Evolutionary conservation across 2,797 vertebrate species (phyloP).

Genomic region (Etheostoma perlongum): DNA sequence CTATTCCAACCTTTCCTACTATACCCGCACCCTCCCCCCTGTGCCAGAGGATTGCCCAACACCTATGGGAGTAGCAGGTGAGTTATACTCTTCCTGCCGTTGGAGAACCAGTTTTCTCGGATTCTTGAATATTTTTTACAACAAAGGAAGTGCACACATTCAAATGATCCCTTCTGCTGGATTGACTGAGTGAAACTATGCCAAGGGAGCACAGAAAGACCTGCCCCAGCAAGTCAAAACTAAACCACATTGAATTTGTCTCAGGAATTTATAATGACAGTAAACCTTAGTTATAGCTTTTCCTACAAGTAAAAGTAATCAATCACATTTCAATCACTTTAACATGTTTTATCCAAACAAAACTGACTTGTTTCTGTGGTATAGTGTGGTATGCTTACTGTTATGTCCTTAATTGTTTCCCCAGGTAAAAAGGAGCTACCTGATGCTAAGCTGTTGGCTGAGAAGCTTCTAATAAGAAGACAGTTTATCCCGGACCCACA

Average conservation of each 20-base stretch:
- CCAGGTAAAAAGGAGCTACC: conserved; percentile 95
- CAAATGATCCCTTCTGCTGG: not conserved
- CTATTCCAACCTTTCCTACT: conserved; percentile 96
- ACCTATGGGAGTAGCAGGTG: conserved; percentile 96
- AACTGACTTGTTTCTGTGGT: not conserved
- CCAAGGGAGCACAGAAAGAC: conserved; percentile 1
- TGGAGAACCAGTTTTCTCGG: conserved; percentile 83
- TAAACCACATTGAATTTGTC: not conserved
- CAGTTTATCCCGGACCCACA: conserved; percentile 96
- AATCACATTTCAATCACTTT: not conserved
- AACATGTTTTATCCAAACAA: not conserved
- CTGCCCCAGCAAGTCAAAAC: conserved; percentile 11
- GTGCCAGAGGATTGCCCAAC: conserved; percentile 93
- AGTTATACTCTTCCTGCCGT: conserved; percentile 54
- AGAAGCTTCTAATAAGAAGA: conserved; percentile 91
- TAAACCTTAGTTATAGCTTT: not conserved
- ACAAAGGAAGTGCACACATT: conserved; percentile 31
- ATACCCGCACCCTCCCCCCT: conserved; percentile 93
- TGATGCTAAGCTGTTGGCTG: conserved; percentile 88
- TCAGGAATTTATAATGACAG: not conserved
- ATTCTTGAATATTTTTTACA: conserved; percentile 77
- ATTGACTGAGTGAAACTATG: not conserved
- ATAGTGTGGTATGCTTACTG: not conserved
- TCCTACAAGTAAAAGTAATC: not conserved
- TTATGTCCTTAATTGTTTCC: conserved; percentile 15